phyloP scores from a whole-genome alignment of 2,888 invertebrate species.

The Nymphalis urticae region DNA sequence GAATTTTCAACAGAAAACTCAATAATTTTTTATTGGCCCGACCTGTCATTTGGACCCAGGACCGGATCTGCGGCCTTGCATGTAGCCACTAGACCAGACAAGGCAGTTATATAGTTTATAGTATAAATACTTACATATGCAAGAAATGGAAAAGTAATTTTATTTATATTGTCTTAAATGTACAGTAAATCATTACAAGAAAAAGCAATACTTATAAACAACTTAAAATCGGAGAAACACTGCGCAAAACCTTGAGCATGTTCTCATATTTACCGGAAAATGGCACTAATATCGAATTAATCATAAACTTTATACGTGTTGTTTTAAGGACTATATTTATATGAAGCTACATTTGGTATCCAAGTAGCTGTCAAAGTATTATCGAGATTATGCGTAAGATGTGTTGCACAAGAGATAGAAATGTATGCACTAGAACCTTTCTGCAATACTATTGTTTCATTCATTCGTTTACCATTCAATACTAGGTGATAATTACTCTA shows the following conservation, averaged over 20 bases:
- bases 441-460: slow-evolving; percentile 34
- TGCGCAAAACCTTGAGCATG: slow-evolving; percentile 21
- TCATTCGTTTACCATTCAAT: slow-evolving; percentile 32
- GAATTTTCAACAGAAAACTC: too few relatives aligned
- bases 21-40: too few relatives aligned
- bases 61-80: too few relatives aligned
- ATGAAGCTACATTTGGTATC: background rate
- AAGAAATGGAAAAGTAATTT: background rate
- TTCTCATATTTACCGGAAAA: slow-evolving; percentile 14
- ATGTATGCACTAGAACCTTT: slow-evolving; percentile 32
- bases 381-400: slow-evolving; percentile 28
- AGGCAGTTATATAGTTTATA: too few relatives aligned
- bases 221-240: slow-evolving; percentile 13
- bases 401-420: slow-evolving; percentile 32
- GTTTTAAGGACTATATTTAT: background rate
- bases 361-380: slow-evolving; percentile 19
- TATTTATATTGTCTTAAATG: too few relatives aligned
- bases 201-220: slow-evolving; percentile 9
- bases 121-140: background rate
- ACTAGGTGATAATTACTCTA: slow-evolving; percentile 35
- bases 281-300: background rate
- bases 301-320: background rate
- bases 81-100: too few relatives aligned
- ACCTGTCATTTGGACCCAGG: too few relatives aligned
- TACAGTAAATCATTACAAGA: background rate